Percentiles rank a stretch among this genome's conserved stretches.
phyloP scores from a whole-genome alignment of 2,888 invertebrate genomes.

The Acrocyrtus sp. region DNA sequence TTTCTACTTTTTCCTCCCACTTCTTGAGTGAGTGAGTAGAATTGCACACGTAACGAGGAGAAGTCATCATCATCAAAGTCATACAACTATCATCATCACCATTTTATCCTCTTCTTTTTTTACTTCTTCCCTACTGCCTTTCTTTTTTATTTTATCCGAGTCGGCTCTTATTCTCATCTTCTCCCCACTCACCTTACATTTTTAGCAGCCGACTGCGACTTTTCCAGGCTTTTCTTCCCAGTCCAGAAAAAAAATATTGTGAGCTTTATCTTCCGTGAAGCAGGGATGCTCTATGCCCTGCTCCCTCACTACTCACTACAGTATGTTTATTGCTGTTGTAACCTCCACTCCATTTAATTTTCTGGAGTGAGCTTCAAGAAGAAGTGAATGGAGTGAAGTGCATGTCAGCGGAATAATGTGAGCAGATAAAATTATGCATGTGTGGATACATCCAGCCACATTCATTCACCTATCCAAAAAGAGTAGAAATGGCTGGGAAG shows the following conservation, averaged over 20 bases:
- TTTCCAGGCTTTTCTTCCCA: no score
- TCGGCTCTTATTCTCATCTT: neutral
- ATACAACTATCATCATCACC: conserved; percentile 5
- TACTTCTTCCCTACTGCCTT: neutral
- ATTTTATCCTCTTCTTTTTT: neutral
- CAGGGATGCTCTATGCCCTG: neutral
- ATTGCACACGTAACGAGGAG: neutral
- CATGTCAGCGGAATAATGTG: conserved; percentile 29
- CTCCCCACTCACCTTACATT: no score
- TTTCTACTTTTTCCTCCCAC: no score
- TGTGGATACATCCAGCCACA: no score
- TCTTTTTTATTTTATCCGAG: neutral
- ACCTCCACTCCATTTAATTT: conserved; percentile 28
- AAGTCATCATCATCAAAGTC: conserved; percentile 23
- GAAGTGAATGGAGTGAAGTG: neutral
- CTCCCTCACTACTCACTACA: neutral
- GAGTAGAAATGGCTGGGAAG: no score
- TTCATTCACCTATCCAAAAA: no score
- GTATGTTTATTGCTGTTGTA: neutral
- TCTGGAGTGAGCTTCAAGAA: conserved; percentile 16
- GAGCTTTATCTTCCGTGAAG: neutral
- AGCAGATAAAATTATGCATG: conserved; percentile 16
- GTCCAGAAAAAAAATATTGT: no score
- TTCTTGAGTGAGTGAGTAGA: neutral
- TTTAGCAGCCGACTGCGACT: no score